Conservation (phyloP, 2,888 invertebrate species). For the Folsomia manolachei region DNA sequence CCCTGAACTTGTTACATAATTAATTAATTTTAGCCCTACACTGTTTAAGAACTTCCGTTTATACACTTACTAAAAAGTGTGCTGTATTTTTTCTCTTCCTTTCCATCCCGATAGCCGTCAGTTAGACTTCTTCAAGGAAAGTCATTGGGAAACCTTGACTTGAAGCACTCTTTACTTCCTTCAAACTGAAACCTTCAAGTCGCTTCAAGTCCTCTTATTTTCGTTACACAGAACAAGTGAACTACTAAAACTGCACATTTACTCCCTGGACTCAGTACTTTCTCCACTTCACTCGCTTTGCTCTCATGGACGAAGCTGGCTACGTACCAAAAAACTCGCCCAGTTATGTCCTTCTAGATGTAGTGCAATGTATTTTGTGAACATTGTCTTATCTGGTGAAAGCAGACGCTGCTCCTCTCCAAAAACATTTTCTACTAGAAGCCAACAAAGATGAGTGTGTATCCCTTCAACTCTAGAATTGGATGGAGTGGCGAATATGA, state of each 20-base stretch:
- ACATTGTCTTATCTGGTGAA: constrained; percentile 28
- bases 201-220: background rate
- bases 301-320: too few relatives aligned
- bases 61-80: too few relatives aligned
- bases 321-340: background rate
- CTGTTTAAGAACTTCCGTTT: too few relatives aligned
- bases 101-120: too few relatives aligned
- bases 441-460: background rate
- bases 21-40: too few relatives aligned
- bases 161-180: background rate
- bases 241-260: background rate
- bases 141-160: background rate
- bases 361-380: background rate
- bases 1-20: too few relatives aligned
- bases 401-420: constrained; percentile 19
- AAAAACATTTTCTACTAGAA: background rate
- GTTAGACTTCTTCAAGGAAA: too few relatives aligned
- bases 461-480: background rate
- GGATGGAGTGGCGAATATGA: background rate
- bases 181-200: background rate
- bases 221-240: background rate
- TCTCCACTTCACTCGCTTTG: background rate
- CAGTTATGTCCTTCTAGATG: background rate
- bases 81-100: too few relatives aligned
- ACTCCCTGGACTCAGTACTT: background rate